Conservation (phyloP, 2,113 vertebrate species). For the Xyliphius kryptos region DNA sequence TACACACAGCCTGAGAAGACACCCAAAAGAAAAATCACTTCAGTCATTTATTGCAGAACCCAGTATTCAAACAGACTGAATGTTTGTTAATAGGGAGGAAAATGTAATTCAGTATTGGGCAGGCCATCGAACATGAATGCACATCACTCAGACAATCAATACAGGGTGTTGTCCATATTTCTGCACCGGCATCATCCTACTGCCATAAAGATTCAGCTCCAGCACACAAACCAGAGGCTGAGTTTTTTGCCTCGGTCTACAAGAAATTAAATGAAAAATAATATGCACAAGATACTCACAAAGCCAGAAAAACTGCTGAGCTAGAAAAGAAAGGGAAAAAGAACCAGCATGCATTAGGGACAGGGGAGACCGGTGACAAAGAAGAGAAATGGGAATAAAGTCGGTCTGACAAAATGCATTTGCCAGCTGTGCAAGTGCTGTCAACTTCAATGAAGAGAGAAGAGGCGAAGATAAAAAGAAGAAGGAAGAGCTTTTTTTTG, state of each 20-base stretch:
- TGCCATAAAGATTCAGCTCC: not conserved
- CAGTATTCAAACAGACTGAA: not conserved
- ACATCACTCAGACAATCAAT: not conserved
- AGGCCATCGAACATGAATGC: not conserved
- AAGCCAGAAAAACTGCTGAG: not conserved
- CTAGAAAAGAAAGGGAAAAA: not conserved
- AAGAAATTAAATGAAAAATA: no score
- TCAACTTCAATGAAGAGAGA: slow-evolving; percentile 13
- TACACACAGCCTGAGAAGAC: no score
- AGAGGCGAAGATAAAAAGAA: not conserved
- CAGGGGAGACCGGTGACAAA: not conserved
- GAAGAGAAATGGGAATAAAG: not conserved
- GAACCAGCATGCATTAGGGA: not conserved
- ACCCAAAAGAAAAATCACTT: no score
- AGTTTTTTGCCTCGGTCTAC: no score
- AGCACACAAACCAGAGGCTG: no score
- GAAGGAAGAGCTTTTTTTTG: not conserved
- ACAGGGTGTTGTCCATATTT: not conserved
- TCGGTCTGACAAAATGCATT: not conserved
- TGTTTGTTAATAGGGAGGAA: not conserved
- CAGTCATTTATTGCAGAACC: no score
- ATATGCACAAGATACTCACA: not conserved
- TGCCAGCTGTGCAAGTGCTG: slow-evolving; percentile 17
- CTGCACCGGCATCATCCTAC: not conserved
- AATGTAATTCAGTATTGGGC: not conserved